phyloP scores from a whole-genome alignment of 2,113 vertebrate species.

The Alethe diademata region DNA sequence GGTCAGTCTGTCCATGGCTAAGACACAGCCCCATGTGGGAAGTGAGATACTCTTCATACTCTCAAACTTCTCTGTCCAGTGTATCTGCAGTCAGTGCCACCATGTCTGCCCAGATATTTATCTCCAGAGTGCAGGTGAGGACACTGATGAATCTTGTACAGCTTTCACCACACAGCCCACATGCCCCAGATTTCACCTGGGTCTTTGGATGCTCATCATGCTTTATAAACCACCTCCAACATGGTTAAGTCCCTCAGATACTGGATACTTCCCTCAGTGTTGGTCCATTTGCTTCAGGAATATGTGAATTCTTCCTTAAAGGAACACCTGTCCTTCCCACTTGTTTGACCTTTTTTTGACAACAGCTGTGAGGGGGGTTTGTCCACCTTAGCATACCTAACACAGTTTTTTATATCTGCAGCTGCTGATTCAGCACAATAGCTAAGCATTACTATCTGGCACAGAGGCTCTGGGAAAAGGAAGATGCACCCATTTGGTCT shows the following conservation, averaged over 20 bases:
- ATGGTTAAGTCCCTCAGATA: neutral
- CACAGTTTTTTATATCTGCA: neutral
- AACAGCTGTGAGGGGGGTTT: accelerated
- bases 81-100: accelerated
- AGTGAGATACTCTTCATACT: accelerated
- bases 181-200: neutral
- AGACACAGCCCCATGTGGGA: neutral
- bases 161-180: accelerated
- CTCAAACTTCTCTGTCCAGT: neutral
- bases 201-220: neutral
- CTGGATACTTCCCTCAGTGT: neutral
- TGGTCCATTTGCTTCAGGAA: neutral
- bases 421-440: neutral
- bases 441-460: neutral
- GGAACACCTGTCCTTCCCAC: neutral
- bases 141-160: neutral
- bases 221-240: neutral
- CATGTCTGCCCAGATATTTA: neutral
- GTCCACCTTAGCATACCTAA: neutral
- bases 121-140: neutral
- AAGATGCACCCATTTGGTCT: neutral
- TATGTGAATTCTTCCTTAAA: neutral
- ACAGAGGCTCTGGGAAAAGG: neutral
- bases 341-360: neutral
- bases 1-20: neutral